These are phyloP conservation scores for Salvelinus namaycush DNA, from an alignment of 2,113 vertebrate genomes.

Conservation along the genomic window DNA sequence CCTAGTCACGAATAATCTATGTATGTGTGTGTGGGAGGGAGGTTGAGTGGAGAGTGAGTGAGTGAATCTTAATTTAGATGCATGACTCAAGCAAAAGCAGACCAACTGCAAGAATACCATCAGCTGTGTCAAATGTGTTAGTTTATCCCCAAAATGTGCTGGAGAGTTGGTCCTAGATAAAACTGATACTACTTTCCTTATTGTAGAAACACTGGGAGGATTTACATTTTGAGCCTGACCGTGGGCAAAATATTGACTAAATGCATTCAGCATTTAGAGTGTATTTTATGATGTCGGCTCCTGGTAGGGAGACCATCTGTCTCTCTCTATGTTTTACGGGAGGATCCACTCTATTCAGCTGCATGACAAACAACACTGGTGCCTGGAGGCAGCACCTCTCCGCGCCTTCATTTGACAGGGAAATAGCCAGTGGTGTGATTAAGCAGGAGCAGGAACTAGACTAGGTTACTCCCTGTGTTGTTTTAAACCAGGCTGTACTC, in stretches of 20 bases:
- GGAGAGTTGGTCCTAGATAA: too few species aligned
- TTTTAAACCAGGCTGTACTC: neutral
- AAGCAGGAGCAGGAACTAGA: constrained; percentile 57
- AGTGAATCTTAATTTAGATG: neutral
- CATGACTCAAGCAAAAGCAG: neutral
- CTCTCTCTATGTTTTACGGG: constrained; percentile 66
- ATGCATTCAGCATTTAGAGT: constrained; percentile 26
- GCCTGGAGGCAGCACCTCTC: constrained; percentile 58
- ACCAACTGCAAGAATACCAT: too few species aligned
- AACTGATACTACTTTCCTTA: too few species aligned
- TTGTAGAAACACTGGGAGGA: too few species aligned
- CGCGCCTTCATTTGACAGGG: constrained; percentile 78
- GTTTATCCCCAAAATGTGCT: too few species aligned
- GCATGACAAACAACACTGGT: constrained; percentile 63
- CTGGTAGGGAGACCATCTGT: constrained; percentile 69
- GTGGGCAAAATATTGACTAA: constrained; percentile 32
- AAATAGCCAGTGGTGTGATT: constrained; percentile 69
- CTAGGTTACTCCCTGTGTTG: neutral
- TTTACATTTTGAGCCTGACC: neutral
- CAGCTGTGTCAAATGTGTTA: too few species aligned
- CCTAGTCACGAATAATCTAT: constrained; percentile 42
- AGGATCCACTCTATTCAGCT: constrained; percentile 58
- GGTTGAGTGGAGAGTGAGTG: neutral
- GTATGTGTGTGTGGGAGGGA: constrained; percentile 6
- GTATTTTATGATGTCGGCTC: constrained; percentile 56